Percentiles rank a stretch among this genome's conserved stretches.
phyloP scores from a whole-genome alignment of 2,113 vertebrate species.

The Stegastes partitus region DNA sequence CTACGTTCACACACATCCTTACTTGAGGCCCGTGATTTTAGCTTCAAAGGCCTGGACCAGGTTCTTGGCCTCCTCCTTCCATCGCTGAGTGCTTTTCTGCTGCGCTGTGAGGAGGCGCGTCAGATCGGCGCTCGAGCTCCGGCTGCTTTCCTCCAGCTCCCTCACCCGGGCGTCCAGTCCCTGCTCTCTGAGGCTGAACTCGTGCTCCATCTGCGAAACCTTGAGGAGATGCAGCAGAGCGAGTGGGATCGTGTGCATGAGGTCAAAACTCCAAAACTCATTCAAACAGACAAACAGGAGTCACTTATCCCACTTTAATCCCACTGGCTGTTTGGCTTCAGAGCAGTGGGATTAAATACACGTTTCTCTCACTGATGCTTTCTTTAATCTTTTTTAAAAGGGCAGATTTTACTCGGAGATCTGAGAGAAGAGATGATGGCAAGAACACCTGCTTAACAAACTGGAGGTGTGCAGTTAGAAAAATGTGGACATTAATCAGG shows the following conservation, averaged over 20 bases:
- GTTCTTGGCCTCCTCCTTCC: constrained; percentile 91
- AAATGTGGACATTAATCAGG: too few species aligned
- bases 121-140: constrained; percentile 86
- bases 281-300: background rate
- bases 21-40: constrained; percentile 89
- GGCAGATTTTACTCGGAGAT: too few species aligned
- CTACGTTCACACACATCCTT: constrained; percentile 66
- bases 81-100: constrained; percentile 89
- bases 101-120: constrained; percentile 88
- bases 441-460: too few species aligned
- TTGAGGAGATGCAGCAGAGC: constrained; percentile 53
- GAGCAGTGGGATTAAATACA: constrained; percentile 7
- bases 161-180: constrained; percentile 87
- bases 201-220: constrained; percentile 92
- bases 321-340: constrained; percentile 5
- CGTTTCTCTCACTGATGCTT: background rate
- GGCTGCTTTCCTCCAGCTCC: constrained; percentile 91
- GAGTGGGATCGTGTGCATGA: background rate
- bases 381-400: too few species aligned
- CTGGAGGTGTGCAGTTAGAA: too few species aligned
- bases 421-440: too few species aligned
- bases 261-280: background rate
- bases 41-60: constrained; percentile 86
- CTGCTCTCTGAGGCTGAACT: constrained; percentile 89
- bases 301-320: background rate